phyloP scores from a whole-genome alignment of 2,888 invertebrate genomes.

The Stramonita haemastoma region DNA sequence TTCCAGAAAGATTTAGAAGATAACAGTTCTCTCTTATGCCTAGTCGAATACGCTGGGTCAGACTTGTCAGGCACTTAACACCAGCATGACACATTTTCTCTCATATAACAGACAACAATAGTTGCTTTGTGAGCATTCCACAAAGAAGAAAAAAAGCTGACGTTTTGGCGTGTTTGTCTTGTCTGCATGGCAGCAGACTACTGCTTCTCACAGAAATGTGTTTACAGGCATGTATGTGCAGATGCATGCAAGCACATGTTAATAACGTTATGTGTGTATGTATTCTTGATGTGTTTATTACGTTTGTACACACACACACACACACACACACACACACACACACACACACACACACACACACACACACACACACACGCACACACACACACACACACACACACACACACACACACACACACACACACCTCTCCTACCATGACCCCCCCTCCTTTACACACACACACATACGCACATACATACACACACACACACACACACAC shows the following conservation, averaged over 20 bases:
- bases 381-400: background rate
- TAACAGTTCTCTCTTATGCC: no score
- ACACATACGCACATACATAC: background rate
- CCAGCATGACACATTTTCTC: no score
- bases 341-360: background rate
- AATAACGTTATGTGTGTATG: background rate
- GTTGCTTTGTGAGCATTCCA: no score
- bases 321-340: background rate
- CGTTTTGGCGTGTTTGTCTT: no score
- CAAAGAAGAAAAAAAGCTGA: no score
- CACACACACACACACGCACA: background rate
- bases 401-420: background rate
- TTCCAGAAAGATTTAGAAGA: no score
- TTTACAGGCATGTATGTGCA: background rate
- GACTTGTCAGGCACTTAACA: no score
- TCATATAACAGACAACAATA: no score
- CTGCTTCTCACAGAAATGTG: no score
- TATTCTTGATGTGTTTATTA: background rate
- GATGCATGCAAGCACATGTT: background rate
- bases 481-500: slow-evolving; percentile 13
- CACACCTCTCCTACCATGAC: background rate
- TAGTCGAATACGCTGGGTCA: no score
- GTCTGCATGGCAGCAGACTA: no score
- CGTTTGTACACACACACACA: background rate
- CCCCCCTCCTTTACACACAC: background rate